These are phyloP conservation scores for Melanotaenia trifasciata DNA, from an alignment of 2,797 vertebrate genomes.

Conservation along the genomic window DNA sequence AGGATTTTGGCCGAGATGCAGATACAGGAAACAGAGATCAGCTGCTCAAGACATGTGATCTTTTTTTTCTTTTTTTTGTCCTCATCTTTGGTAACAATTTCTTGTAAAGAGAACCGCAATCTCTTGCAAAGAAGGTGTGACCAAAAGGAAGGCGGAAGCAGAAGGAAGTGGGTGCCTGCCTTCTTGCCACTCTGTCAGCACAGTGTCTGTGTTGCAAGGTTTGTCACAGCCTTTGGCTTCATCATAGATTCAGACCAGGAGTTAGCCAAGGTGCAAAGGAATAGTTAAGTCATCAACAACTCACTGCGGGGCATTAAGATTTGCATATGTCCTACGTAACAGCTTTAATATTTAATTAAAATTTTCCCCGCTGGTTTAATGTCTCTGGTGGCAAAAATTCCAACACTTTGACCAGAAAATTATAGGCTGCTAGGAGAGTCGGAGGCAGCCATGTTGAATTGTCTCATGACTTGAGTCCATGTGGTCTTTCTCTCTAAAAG, in stretches of 20 bases:
- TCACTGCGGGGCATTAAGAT: not conserved
- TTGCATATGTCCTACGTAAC: no score
- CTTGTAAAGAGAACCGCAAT: slow-evolving; percentile 83
- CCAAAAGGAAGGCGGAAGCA: slow-evolving; percentile 74
- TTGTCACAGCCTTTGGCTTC: slow-evolving; percentile 23
- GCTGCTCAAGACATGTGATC: slow-evolving; percentile 81
- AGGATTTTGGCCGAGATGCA: slow-evolving; percentile 76
- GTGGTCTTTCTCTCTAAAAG: slow-evolving; percentile 51
- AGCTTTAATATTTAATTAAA: no score
- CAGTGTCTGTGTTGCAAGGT: slow-evolving; percentile 75
- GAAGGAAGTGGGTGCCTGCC: slow-evolving; percentile 80
- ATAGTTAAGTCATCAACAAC: not conserved
- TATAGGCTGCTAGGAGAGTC: not conserved
- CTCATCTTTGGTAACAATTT: slow-evolving; percentile 82
- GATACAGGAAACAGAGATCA: slow-evolving; percentile 84
- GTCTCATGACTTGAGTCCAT: slow-evolving; percentile 69
- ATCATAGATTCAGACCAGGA: slow-evolving; percentile 28
- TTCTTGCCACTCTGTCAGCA: slow-evolving; percentile 72
- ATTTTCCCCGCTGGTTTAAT: not conserved
- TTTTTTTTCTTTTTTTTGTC: slow-evolving; percentile 61
- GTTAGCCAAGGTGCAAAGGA: slow-evolving; percentile 36
- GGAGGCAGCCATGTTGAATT: slow-evolving; percentile 64
- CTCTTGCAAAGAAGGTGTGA: slow-evolving; percentile 75
- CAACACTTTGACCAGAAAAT: slow-evolving; percentile 26
- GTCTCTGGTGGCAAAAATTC: not conserved